These are phyloP conservation scores for Teleiodes luculella DNA, from an alignment of 2,888 invertebrate species.

Conservation along the genomic window DNA sequence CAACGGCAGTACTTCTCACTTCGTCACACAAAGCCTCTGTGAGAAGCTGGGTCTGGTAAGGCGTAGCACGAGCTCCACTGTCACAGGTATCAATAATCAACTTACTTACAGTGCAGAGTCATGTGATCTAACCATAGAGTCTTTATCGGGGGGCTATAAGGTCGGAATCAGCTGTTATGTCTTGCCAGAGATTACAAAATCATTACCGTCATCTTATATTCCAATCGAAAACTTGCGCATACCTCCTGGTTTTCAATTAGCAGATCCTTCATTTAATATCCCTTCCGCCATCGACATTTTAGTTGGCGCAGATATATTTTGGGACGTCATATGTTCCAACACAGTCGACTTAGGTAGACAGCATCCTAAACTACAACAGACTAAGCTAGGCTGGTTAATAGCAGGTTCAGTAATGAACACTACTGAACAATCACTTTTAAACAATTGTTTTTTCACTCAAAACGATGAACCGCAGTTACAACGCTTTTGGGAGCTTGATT, in stretches of 20 bases:
- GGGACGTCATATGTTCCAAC: conserved; percentile 21
- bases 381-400: conserved; percentile 28
- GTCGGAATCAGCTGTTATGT: not conserved
- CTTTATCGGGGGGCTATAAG: not conserved
- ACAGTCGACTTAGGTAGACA: conserved; percentile 26
- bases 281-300: conserved; percentile 26
- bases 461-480: conserved; percentile 14
- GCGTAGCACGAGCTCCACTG: not conserved
- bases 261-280: conserved; percentile 25
- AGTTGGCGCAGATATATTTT: conserved; percentile 28
- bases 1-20: conserved; percentile 15
- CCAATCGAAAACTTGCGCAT: conserved; percentile 19
- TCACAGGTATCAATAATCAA: not conserved
- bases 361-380: conserved; percentile 22
- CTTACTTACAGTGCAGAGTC: not conserved
- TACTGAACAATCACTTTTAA: no score
- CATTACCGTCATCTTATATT: conserved; percentile 20
- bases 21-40: conserved; percentile 17
- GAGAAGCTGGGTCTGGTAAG: conserved; percentile 15
- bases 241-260: conserved; percentile 22
- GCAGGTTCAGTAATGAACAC: no score
- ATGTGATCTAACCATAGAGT: not conserved
- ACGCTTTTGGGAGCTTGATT: conserved; percentile 29
- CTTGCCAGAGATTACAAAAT: no score
- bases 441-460: conserved; percentile 15